Evolutionary conservation across 1,140 invertebrate genomes (phyloP).

Genomic region (Anastrepha obliqua): DNA sequence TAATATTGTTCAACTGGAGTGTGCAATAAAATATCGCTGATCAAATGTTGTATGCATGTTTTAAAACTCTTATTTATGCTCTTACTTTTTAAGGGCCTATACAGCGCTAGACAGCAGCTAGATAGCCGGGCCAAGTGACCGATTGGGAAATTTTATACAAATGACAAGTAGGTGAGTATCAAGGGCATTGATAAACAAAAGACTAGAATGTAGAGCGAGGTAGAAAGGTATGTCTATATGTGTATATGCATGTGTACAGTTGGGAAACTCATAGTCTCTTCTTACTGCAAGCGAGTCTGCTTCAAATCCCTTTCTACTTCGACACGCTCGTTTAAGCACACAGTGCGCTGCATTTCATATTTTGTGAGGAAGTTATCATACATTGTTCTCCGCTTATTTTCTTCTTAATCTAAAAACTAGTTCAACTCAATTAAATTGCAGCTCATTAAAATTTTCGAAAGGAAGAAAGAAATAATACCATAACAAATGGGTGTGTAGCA

Average conservation of each 20-base stretch:
- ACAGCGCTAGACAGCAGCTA: neutral
- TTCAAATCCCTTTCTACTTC: neutral
- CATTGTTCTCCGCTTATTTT: slow-evolving; percentile 8
- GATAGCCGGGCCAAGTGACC: neutral
- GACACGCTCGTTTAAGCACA: neutral
- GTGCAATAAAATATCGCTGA: neutral
- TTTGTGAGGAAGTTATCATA: neutral
- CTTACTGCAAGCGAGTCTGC: no score
- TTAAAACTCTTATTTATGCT: neutral
- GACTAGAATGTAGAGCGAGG: neutral
- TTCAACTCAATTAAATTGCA: neutral
- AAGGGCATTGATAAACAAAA: no score
- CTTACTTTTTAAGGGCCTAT: neutral
- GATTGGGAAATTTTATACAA: neutral
- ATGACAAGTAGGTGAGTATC: neutral
- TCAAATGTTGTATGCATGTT: neutral
- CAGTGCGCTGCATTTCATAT: no score
- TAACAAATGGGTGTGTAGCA: no score
- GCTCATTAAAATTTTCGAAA: slow-evolving; percentile 27
- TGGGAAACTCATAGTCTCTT: no score
- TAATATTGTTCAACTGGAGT: neutral
- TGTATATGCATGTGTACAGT: neutral
- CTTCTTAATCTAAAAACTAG: neutral
- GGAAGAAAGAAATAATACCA: neutral
- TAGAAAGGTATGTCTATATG: neutral